Base-by-base conservation (phyloP, 2,888 invertebrate species). In the Nomada flava region DNA sequence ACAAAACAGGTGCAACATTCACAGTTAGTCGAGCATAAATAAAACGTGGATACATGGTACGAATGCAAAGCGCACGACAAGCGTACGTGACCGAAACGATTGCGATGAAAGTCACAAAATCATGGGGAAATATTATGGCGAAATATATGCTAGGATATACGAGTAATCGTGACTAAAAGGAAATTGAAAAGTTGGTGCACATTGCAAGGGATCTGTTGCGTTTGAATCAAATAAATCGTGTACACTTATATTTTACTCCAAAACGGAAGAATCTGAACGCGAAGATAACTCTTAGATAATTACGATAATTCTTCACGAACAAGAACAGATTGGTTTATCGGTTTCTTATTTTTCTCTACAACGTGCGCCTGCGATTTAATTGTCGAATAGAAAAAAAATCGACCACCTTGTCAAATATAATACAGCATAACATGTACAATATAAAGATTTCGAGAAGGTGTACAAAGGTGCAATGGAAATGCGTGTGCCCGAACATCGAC, bases 1-100 rank as follows among this genome's bases (percentile, higher is more conserved):
- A 96, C 94, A 93, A 94, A 94, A 88, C 87, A 82, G 26, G 11
- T 15, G 15, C 13, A 23, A 55, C 13, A 23, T 23, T 23, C 0
- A 42, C 15, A 3, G 11, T 47, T 18, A 20, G 10, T 13, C 13
- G 11, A 1, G n/a, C 0, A 15, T 13, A 26, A 50, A 50, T 60
- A 5, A 36, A 60, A 20, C 18, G 11, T 42, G 5, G 20, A 55
- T 0, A 26, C n/a, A 23, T 7, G 5, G 44, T 18, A 23, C 11
- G 20, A 47, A 11, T 9, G 2, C 11, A 42, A 23, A 18, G 47
- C 4, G 50, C 15, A 44, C 18, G 26, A 64, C 52, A 75, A 64
- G 63, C 47, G 18, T 75, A 69, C 75, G 69, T 70, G 79, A 60
- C n/a, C 15, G 23, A 44, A 60, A 50, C 20, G 42, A 13, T 26